A percentile compares a stretch with the other conserved stretches of the same genome.
Conservation (phyloP, 2,113 vertebrate species). For the Scomber japonicus region DNA sequence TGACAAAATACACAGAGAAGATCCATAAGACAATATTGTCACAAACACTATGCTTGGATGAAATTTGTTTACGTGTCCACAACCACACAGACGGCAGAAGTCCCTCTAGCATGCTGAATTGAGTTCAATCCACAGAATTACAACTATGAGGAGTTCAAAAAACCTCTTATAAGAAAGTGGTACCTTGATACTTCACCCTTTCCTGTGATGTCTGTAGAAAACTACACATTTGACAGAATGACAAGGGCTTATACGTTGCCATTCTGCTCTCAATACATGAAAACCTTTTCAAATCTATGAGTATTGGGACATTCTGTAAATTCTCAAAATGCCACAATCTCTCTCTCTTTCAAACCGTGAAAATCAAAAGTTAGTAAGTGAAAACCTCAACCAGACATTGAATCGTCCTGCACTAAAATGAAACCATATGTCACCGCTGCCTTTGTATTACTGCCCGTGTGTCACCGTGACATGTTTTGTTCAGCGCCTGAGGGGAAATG, state of each 20-base stretch:
- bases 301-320: not conserved
- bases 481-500: slow-evolving; percentile 17
- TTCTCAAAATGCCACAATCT: not conserved
- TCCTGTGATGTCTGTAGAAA: not conserved
- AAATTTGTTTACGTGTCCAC: not conserved
- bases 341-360: not conserved
- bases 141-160: not conserved
- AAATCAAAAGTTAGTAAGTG: not conserved
- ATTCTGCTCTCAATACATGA: not conserved
- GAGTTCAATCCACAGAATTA: not conserved
- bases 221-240: not conserved
- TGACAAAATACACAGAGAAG: not conserved
- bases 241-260: not conserved
- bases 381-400: slow-evolving; percentile 16
- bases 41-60: not conserved
- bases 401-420: not conserved
- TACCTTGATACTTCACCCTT: not conserved
- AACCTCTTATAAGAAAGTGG: not conserved
- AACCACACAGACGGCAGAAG: not conserved
- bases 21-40: not conserved
- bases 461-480: slow-evolving; percentile 17
- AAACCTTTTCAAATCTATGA: not conserved
- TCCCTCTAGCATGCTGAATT: not conserved
- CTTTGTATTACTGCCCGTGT: slow-evolving; percentile 5
- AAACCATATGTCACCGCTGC: slow-evolving; percentile 19